Evolutionary conservation across 2,113 vertebrate species (phyloP), one percentile per base, ranked within the genome.

Genomic region (Aleadryas rufinucha): DNA sequence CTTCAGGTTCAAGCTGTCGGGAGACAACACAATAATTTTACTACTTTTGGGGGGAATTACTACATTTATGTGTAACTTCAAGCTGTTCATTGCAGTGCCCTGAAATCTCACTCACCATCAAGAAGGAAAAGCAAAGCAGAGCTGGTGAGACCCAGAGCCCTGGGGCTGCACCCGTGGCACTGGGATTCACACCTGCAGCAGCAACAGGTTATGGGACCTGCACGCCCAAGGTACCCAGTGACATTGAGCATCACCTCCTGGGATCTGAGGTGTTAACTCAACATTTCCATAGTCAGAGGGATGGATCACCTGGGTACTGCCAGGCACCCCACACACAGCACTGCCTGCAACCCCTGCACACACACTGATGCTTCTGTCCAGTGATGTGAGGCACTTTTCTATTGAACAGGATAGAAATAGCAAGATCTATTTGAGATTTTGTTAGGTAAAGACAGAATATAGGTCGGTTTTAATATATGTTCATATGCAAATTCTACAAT

Each of bases 231-330:
- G 57, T 12, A 31, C 20, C 17, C 37, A 49, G 39, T 0, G 23
- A 14, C 13, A 5, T 0, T 6, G 45, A 65, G 37, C 23, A 27
- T 30, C 47, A 9, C 28, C 76, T 49, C 56, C 76, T 13, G 6
- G 53, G 16, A 6, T 7, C 20, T 19, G 28, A 11, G 68, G 2
- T 6, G 7, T 4, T 1, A 13, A 19, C 31, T 10, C 4, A 42
- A 1, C 27, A 26, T 9, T n/a, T 16, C 68, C 35, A 5, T 0
- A 23, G 54, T 1, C 30, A 3, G 1, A 17, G 64, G 45, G 0
- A 1, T 5, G 31, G n/a, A 35, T 11, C 44, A 28, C 3, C 54
- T 35, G 0, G 17, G 2, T 3, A 61, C n/a, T 2, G 11, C 53
- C 74, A 41, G 42, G 59, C 16, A 10, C 14, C 35, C 6, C 41